Evolutionary conservation across 30 jellyfish, hydroid and myxozoan species (phyloP).

Genomic region (Chironex yamaguchii): DNA sequence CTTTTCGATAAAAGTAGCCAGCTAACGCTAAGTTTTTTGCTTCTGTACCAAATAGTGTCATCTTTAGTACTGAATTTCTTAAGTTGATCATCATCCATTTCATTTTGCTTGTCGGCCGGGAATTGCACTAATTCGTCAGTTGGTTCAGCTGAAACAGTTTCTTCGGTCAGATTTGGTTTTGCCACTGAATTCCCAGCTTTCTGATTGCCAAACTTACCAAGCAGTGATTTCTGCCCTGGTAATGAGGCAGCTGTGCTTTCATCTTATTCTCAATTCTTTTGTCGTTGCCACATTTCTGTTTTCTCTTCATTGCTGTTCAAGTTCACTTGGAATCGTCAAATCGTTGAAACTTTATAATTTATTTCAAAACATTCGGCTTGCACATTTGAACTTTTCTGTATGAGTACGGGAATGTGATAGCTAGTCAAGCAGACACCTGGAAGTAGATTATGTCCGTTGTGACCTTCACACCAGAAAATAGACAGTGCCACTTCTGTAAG

Average conservation of each 20-base stretch:
- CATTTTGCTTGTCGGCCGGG: neutral
- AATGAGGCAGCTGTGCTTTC: conserved; percentile 57
- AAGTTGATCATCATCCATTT: conserved; percentile 34
- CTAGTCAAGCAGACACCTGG: neutral
- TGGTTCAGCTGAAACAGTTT: neutral
- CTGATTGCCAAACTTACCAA: conserved; percentile 58
- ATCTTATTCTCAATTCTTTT: conserved; percentile 32
- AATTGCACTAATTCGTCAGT: neutral
- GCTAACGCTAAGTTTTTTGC: conserved; percentile 47
- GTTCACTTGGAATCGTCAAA: neutral
- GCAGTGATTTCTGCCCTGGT: conserved; percentile 69
- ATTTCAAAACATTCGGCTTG: neutral
- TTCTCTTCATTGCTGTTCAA: neutral
- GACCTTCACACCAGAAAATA: neutral
- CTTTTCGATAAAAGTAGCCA: conserved; percentile 69
- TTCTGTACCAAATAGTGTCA: conserved; percentile 28
- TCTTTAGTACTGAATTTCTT: conserved; percentile 11
- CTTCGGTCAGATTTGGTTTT: too few species aligned
- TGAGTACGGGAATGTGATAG: neutral
- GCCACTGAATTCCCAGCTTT: neutral
- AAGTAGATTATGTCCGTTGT: neutral
- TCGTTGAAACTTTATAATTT: neutral
- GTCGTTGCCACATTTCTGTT: neutral
- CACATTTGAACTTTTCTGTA: neutral
- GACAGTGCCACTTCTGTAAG: neutral